Base-by-base conservation (phyloP, 2,888 invertebrate species). In the Lasiommata megera region DNA sequence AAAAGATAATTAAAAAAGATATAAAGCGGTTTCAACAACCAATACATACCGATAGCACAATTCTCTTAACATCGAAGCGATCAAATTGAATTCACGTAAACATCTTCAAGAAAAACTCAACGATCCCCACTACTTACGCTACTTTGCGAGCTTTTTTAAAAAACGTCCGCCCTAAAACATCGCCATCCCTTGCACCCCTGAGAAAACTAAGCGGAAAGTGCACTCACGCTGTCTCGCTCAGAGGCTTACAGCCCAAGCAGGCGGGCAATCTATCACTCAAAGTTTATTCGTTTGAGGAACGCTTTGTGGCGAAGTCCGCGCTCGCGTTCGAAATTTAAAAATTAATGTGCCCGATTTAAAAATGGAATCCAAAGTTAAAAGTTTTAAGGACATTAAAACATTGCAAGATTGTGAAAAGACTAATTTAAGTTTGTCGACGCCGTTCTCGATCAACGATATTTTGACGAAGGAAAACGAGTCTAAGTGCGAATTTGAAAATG, bases 391-490 rank as follows among this genome's bases (percentile, higher is more conserved):
- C 48, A 67, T 82, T 5, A 63, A 81, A 48, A 71, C 75, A 3
- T 76, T 84, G 57, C 82, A 81, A 73, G 88, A 89, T 37, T 81
- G 88, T 78, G 88, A 89, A 64, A 89, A 88, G 66, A 83, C 83
- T 0, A 83, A 69, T 71, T 71, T 88, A 61, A 87, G 70, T 74
- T 71, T 88, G 62, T 86, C 92, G 8, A 95, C 94, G 8, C 94
- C 95, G 34, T 95, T 95, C 80, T 94, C 94, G 8, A 95, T 95
- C 55, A 94, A 94, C 69, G 94, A 95, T 71, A 95, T 95, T 76
- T 80, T 95, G 72, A 93, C 93, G n/a, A 89, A 86, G 65, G 92
- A 91, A 72, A 88, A 86, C 52, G 89, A 88, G 60, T 76, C 79
- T 63, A 89, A 82, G 76, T 88, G 80, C 68, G 81, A 83, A 64